These are phyloP conservation scores for Ascidia mentula DNA, from an alignment of 23 tunicate species.

Conservation along the genomic window DNA sequence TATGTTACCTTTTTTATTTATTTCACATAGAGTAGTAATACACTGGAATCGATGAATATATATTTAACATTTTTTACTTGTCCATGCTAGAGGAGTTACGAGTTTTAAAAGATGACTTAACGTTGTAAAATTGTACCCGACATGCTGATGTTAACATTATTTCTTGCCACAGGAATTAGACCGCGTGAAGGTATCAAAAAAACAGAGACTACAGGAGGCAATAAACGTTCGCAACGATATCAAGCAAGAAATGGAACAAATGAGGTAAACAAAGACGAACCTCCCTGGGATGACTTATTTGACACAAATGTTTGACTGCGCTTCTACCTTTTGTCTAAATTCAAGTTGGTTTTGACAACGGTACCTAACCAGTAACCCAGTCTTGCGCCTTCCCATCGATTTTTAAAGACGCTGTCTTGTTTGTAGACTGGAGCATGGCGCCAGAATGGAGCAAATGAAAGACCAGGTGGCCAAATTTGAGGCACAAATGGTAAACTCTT, in stretches of 20 bases:
- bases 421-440: not conserved
- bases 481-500: not conserved
- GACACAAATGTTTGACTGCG: not conserved
- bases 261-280: slow-evolving; percentile 15
- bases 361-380: no score
- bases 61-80: no score
- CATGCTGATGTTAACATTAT: not conserved
- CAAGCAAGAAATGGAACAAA: slow-evolving; percentile 37
- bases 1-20: no score
- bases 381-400: no score
- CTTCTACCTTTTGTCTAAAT: not conserved
- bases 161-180: slow-evolving; percentile 24
- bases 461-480: not conserved
- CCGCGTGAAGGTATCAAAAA: slow-evolving; percentile 9
- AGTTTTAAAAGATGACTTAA: not conserved
- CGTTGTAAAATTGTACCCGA: not conserved
- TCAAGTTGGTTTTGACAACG: no score
- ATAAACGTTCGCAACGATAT: slow-evolving; percentile 11
- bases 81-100: no score
- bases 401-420: not conserved
- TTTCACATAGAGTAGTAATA: no score
- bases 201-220: slow-evolving; percentile 24
- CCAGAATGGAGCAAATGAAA: slow-evolving; percentile 1
- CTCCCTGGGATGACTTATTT: not conserved
- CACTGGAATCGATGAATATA: no score